Conservation (phyloP, 2,797 vertebrate genomes). For the Xerus rutilus region DNA sequence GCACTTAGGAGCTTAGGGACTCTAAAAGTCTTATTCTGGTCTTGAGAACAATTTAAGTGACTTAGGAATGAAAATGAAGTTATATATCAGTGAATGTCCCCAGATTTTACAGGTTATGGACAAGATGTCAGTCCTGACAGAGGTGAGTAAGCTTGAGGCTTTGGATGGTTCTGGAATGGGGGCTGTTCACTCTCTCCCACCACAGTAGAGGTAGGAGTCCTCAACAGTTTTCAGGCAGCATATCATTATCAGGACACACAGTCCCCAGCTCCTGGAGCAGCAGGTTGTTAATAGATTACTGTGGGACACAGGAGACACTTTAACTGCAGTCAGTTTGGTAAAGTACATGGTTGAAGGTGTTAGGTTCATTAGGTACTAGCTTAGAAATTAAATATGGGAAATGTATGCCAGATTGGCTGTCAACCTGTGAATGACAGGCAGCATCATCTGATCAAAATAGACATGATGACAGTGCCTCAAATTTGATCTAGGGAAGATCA, state of each 20-base stretch:
- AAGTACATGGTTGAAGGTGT: background rate
- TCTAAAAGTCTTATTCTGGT: background rate
- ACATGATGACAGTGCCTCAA: constrained; percentile 45
- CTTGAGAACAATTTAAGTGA: background rate
- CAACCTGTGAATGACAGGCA: constrained; percentile 3
- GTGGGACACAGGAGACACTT: background rate
- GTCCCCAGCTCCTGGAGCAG: background rate
- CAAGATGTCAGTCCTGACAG: background rate
- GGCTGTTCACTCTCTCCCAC: background rate
- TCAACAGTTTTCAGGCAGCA: background rate
- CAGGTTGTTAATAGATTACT: background rate
- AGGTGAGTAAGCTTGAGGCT: background rate
- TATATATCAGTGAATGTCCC: background rate
- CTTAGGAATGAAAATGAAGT: background rate
- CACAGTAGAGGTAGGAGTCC: background rate
- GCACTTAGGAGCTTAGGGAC: background rate
- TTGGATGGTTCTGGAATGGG: background rate
- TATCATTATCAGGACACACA: background rate
- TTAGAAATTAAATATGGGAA: constrained; percentile 54
- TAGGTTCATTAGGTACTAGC: background rate
- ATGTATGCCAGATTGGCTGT: background rate
- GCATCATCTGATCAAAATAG: constrained; percentile 65
- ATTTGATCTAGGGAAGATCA: background rate
- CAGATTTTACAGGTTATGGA: background rate
- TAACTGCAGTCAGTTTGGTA: background rate